A percentile compares a stretch with the other conserved stretches of the same genome.
Conservation (phyloP, 2,797 vertebrate genomes). For the Alosa sapidissima region DNA sequence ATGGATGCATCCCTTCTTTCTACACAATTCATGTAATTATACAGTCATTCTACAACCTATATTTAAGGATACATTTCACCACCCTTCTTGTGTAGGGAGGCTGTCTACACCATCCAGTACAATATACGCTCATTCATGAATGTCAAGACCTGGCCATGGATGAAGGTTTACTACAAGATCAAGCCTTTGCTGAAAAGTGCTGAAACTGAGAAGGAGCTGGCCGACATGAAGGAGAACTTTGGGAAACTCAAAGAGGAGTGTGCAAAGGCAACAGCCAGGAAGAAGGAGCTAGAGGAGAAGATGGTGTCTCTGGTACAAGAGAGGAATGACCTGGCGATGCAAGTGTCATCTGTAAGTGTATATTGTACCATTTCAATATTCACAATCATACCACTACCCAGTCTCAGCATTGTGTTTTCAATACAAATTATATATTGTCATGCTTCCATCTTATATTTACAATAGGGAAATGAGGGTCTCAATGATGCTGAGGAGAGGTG, state of each 20-base stretch:
- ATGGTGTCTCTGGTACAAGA: slow-evolving; percentile 86
- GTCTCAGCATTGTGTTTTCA: background rate
- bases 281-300: slow-evolving; percentile 88
- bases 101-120: slow-evolving; percentile 83
- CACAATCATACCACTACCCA: background rate
- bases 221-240: slow-evolving; percentile 82
- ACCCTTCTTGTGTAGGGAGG: too few species aligned
- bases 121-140: slow-evolving; percentile 88
- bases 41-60: too few species aligned
- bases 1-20: too few species aligned
- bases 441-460: slow-evolving; percentile 41
- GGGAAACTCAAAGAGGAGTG: slow-evolving; percentile 72
- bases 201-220: slow-evolving; percentile 87
- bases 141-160: slow-evolving; percentile 91
- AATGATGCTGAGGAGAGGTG: slow-evolving; percentile 86
- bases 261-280: slow-evolving; percentile 78
- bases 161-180: slow-evolving; percentile 94
- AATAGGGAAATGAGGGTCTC: slow-evolving; percentile 78
- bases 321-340: slow-evolving; percentile 86
- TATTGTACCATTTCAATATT: background rate
- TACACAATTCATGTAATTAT: too few species aligned
- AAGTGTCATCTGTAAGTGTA: slow-evolving; percentile 82
- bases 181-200: slow-evolving; percentile 87
- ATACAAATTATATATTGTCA: background rate
- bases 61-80: too few species aligned